Percentiles rank a stretch among this genome's conserved stretches.
phyloP scores from a whole-genome alignment of 2,888 invertebrate genomes.

The Aleiodes leptofemur region DNA sequence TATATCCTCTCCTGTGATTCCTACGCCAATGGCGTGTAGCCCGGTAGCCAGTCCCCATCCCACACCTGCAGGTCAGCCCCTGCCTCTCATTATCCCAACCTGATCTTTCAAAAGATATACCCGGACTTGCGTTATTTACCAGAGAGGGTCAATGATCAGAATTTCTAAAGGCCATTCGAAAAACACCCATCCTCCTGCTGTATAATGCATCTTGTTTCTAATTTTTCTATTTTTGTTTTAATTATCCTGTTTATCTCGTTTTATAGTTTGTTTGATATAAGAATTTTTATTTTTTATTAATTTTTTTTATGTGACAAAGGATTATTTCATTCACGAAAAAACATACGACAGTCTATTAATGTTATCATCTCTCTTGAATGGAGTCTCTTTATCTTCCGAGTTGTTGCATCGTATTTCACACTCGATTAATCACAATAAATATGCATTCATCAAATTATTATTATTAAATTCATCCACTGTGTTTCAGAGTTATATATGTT shows the following conservation, averaged over 20 bases:
- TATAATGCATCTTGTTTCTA: constrained; percentile 2
- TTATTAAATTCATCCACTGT: neutral
- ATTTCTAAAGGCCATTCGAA: constrained; percentile 59
- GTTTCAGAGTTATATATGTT: neutral
- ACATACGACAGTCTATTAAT: no score
- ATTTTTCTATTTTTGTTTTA: neutral
- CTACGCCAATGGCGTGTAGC: constrained; percentile 71
- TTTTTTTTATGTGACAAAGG: no score
- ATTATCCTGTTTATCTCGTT: neutral
- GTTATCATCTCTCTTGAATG: no score
- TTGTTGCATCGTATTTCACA: neutral
- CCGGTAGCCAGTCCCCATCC: constrained; percentile 73
- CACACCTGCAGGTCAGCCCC: constrained; percentile 73
- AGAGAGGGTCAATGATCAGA: constrained; percentile 69
- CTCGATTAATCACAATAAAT: neutral
- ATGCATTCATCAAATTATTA: neutral
- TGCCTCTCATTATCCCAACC: constrained; percentile 74
- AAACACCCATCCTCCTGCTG: constrained; percentile 44
- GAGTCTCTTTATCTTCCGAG: neutral
- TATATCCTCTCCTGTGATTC: constrained; percentile 28
- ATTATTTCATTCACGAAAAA: no score
- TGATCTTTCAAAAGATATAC: constrained; percentile 73
- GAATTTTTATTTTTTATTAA: no score
- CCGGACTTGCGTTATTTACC: constrained; percentile 73
- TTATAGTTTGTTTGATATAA: constrained; percentile 17